These are phyloP conservation scores for Drosophila kohkoa DNA, from an alignment of 1,140 invertebrate species.

Conservation along the genomic window DNA sequence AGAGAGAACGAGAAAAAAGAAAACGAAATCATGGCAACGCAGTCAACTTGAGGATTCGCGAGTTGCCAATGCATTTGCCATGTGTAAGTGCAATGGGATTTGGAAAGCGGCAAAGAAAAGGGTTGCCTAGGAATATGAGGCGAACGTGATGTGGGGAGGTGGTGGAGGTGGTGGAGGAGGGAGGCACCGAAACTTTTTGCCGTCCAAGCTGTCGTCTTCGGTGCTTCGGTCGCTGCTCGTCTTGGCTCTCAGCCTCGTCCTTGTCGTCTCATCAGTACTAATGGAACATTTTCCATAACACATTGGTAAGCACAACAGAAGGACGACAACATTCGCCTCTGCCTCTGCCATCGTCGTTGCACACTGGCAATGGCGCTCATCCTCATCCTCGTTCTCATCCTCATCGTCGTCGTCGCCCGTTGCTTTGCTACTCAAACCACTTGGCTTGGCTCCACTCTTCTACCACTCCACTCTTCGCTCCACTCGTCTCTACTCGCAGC, in stretches of 20 bases:
- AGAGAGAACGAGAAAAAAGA: neutral
- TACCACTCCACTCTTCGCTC: constrained; percentile 23
- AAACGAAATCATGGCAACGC: constrained; percentile 15
- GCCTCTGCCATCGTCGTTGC: too few relatives aligned
- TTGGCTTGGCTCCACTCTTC: constrained; percentile 30
- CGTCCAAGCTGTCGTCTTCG: constrained; percentile 40
- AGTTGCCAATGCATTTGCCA: constrained; percentile 25
- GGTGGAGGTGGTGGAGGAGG: neutral
- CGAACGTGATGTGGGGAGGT: neutral
- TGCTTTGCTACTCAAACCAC: constrained; percentile 65
- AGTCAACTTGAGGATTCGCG: constrained; percentile 23
- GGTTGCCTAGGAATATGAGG: neutral
- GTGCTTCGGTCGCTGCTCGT: constrained; percentile 12
- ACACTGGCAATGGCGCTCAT: neutral
- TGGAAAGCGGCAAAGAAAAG: constrained; percentile 6
- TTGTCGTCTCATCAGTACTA: constrained; percentile 74
- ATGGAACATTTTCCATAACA: constrained; percentile 81
- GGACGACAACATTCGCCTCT: constrained; percentile 26
- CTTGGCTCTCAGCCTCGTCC: constrained; percentile 17
- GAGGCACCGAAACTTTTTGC: constrained; percentile 28
- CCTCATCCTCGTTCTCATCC: constrained; percentile 25
- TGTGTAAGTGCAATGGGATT: constrained; percentile 12
- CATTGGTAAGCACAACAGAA: constrained; percentile 52
- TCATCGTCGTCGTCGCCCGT: constrained; percentile 27
- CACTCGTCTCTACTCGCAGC: constrained; percentile 21